Evolutionary conservation across 35 echinoderm and acorn worm genomes (phyloP).

Genomic region (Ophioderma brevispina): DNA sequence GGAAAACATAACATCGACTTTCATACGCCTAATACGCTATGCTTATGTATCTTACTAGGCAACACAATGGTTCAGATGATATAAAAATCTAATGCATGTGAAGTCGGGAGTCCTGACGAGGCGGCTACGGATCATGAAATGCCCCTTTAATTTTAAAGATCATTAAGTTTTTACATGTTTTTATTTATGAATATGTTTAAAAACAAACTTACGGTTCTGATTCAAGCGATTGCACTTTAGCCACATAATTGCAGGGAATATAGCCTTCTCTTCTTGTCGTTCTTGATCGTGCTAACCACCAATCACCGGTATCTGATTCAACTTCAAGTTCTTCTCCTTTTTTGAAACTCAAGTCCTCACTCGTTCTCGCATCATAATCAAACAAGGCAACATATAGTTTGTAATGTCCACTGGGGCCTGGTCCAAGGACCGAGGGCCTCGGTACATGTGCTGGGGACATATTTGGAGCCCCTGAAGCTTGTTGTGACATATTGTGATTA

Average conservation of each 20-base stretch:
- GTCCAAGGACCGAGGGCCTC: neutral
- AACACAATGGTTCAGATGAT: too few species aligned
- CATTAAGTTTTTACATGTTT: too few species aligned
- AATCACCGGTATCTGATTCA: constrained; percentile 85
- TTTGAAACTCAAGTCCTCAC: constrained; percentile 98
- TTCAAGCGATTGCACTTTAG: constrained; percentile 95
- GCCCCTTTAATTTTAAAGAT: too few species aligned
- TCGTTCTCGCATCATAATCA: constrained; percentile 98
- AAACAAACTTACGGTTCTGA: constrained; percentile 99
- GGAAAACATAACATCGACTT: too few species aligned
- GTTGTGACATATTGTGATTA: neutral
- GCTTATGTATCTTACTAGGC: too few species aligned
- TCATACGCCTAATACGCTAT: too few species aligned
- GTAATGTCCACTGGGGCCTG: neutral
- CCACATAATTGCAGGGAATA: constrained; percentile 99
- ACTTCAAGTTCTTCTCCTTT: constrained; percentile 98
- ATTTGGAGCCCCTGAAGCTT: neutral
- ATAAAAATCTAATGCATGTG: too few species aligned
- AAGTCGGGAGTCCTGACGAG: too few species aligned
- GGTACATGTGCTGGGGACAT: neutral
- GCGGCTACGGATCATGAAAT: too few species aligned
- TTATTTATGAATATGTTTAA: too few species aligned
- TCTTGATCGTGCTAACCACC: constrained; percentile 93
- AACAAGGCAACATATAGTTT: constrained; percentile 98
- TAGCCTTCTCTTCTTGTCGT: constrained; percentile 82